Conservation (phyloP, 2,888 invertebrate genomes). For the Auanema sp. region DNA sequence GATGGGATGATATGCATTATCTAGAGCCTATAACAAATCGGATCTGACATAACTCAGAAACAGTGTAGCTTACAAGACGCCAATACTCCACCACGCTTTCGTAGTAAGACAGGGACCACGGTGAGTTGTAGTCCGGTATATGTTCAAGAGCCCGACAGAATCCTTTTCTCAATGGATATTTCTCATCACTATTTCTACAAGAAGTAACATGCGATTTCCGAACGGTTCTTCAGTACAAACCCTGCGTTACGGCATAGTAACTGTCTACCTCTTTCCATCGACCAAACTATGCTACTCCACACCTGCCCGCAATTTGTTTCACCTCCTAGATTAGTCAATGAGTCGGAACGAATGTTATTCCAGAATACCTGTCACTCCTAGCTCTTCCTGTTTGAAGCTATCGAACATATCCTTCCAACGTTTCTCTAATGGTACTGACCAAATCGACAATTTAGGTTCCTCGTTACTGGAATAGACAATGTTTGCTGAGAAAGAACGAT, state of each 20-base stretch:
- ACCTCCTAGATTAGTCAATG: constrained; percentile 4
- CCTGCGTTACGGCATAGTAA: constrained; percentile 14
- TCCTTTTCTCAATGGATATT: not conserved
- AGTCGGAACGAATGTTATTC: too few relatives aligned
- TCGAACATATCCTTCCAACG: constrained; percentile 16
- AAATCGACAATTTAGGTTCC: not conserved
- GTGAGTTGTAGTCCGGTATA: constrained; percentile 10
- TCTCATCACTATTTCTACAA: not conserved
- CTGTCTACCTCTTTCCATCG: constrained; percentile 10
- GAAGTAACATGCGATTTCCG: too few relatives aligned
- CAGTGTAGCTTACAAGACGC: constrained; percentile 11
- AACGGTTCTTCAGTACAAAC: not conserved
- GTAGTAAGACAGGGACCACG: constrained; percentile 16
- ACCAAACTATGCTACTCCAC: constrained; percentile 16
- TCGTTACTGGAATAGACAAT: not conserved
- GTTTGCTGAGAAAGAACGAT: too few relatives aligned
- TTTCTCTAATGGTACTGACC: constrained; percentile 10
- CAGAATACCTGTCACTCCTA: constrained; percentile 7
- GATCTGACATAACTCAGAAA: not conserved
- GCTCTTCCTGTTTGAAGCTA: constrained; percentile 13
- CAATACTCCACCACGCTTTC: constrained; percentile 17
- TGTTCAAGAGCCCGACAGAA: constrained; percentile 13
- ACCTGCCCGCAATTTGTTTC: constrained; percentile 7
- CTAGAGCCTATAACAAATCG: constrained; percentile 9
- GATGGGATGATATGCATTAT: constrained; percentile 19